Conservation (phyloP, 2,888 invertebrate species). For the Spodoptera exigua region DNA sequence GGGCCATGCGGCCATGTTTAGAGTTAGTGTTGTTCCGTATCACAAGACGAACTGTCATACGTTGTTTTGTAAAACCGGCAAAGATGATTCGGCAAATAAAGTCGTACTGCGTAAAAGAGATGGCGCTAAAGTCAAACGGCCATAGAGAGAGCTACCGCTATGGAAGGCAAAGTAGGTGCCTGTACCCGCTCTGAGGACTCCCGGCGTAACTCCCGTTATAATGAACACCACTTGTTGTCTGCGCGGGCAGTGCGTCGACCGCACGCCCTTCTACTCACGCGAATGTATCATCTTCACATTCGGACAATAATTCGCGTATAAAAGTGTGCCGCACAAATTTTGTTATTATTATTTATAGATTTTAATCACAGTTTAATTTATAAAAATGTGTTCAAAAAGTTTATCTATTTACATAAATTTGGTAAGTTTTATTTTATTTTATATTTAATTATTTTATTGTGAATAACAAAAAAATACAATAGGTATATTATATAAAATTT, state of each 20-base stretch:
- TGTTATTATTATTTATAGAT: slow-evolving; percentile 66
- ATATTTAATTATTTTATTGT: too few relatives aligned
- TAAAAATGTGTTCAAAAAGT: slow-evolving; percentile 82
- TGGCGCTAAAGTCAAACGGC: slow-evolving; percentile 74
- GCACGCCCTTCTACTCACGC: slow-evolving; percentile 85
- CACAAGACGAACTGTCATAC: slow-evolving; percentile 39
- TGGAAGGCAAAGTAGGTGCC: slow-evolving; percentile 73
- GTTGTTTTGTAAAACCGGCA: slow-evolving; percentile 58
- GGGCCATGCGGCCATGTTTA: slow-evolving; percentile 84
- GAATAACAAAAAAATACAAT: too few relatives aligned
- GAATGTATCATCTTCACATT: slow-evolving; percentile 85
- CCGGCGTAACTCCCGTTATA: slow-evolving; percentile 88
- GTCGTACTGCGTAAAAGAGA: slow-evolving; percentile 59
- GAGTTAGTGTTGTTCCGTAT: slow-evolving; percentile 58
- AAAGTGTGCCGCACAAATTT: slow-evolving; percentile 73
- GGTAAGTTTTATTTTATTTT: slow-evolving; percentile 71
- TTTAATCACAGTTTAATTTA: slow-evolving; percentile 64
- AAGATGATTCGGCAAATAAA: slow-evolving; percentile 44
- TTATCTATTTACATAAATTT: slow-evolving; percentile 73
- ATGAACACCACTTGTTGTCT: slow-evolving; percentile 86
- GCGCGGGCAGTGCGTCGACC: slow-evolving; percentile 88
- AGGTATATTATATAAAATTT: too few relatives aligned
- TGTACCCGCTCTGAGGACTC: slow-evolving; percentile 78
- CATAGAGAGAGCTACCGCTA: slow-evolving; percentile 67
- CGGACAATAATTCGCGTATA: slow-evolving; percentile 80